Percentiles rank a stretch among this genome's conserved stretches.
Evolutionary conservation across 2,888 invertebrate species (phyloP).

Genomic region (Resseliella maxima): DNA sequence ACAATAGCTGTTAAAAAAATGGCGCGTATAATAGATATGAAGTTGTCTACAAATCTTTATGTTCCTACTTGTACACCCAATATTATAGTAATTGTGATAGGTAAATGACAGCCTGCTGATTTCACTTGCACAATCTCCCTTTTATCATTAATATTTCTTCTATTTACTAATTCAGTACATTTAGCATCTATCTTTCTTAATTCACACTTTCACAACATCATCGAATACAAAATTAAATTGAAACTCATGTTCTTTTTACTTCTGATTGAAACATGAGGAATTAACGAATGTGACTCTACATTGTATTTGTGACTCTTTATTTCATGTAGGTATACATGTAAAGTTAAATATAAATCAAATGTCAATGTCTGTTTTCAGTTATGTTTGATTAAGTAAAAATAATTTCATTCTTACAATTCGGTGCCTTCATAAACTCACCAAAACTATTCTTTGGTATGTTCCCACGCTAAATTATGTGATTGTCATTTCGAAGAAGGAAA

Average conservation of each 20-base stretch:
- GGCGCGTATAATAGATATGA: too few species aligned
- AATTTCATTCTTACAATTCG: too few species aligned
- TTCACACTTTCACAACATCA: background rate
- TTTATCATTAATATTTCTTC: background rate
- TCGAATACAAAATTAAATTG: background rate
- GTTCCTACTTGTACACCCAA: too few species aligned
- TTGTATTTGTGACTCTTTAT: too few species aligned
- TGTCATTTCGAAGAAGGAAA: background rate
- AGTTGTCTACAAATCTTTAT: too few species aligned
- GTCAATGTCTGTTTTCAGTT: background rate
- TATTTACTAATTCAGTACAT: background rate
- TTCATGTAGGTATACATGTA: too few species aligned
- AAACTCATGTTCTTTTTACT: background rate
- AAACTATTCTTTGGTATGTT: background rate
- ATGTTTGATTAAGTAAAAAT: background rate
- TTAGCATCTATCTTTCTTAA: background rate
- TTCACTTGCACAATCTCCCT: background rate
- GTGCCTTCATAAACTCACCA: background rate
- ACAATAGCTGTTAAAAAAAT: too few species aligned
- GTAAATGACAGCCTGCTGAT: background rate
- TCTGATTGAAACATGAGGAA: background rate
- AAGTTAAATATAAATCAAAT: too few species aligned
- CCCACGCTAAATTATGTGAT: constrained; percentile 27
- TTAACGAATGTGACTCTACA: too few species aligned
- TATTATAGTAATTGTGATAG: too few species aligned